Base-by-base conservation (phyloP, 1,140 invertebrate genomes). In the Pseudomyrmex sp. region DNA sequence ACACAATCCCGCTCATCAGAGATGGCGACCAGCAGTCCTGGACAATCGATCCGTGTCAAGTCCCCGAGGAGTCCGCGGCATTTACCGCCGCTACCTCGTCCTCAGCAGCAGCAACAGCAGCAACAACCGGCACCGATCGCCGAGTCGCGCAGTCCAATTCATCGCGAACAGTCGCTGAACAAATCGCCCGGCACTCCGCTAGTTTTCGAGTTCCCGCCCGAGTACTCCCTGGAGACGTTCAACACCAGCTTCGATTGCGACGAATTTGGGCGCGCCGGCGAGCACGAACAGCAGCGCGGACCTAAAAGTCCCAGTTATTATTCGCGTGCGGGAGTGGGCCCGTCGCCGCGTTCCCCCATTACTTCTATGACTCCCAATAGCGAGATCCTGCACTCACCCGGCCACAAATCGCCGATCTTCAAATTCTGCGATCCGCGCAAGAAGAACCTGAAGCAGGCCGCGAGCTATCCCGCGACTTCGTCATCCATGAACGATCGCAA, bases 191-290 rank as follows among this genome's bases (percentile, higher is more conserved):
- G 89, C 15, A 91, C 91, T 0, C 89, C 92, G 7, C 77, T 88
- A 0, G 91, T 93, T 15, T 94, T 93, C 69, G 92, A 93, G 59
- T 93, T 93, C 10, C 93, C 92, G 0, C 86, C 91, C 0, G 89
- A 92, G 44, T 91, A 87, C 15, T 89, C 85, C 44, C 85, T 90
- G 10, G 89, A 92, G 48, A 91, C 91, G 0, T 88, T 89, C 0
- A 92, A 91, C 58, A 89, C 85, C 2, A 93, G 90, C 48, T 93
- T 92, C 48, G 91, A 92, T 35, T 93, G 91, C 68, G 91, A 86
- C 18, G 26, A 89, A 52, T 87, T 90, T 23, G 20, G 23, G 12
- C 56, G 83, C 1, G 2, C 35, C 26, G 66, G 26, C 56, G 62
- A 89, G 23, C 15, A 10, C 20, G 73, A 85, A 8, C 48, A 82